Evolutionary conservation across 1,140 invertebrate species (phyloP), one percentile per base, ranked within the genome.

Genomic region (Trichonephila clavata): DNA sequence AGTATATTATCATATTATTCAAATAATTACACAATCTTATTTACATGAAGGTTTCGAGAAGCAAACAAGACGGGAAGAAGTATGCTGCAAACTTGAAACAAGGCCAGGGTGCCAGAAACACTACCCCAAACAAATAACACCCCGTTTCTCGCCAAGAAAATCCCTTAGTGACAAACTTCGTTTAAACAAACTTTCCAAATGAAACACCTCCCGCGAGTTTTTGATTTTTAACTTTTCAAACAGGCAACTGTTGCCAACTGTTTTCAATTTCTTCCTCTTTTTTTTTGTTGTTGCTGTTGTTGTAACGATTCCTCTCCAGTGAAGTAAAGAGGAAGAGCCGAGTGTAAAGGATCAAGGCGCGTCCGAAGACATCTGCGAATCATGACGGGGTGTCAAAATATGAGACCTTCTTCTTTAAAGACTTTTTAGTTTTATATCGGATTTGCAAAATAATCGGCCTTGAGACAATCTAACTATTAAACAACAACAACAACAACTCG

Each of bases 321-420:
- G 18, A 27, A 32, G 71, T 24, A 77, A 77, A 32, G 16, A 77
- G 2, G 18, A 18, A 14, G 3, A 77, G 27, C 18, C 14, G 24
- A 7, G 7, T 27, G 27, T 32, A 27, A 77, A 27, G 71, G 14
- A 4, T 77, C 27, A 77, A 39, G 24, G 27, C 27, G 16, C 27
- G 71, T 32, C 27, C 27, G 10, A 39, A 77, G 27, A 77, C 27
- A 77, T 77, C 32, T 77, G 71, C 24, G 71, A 27, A 77, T 77
- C 32, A 77, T 77, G 71, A 77, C 18, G 71, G 8, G 71, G 32
- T 77, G 71, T 77, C 71, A 77, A 77, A 77, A 77, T 77, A 77
- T 7, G 27, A 77, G 4, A 32, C 68, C 24, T 4, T 65, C 32
- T 24, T 65, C 21, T 27, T 68, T 68, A 0, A 14, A 4, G 3